Percentiles rank a stretch among this genome's conserved stretches.
These are phyloP conservation scores for Arrhamphus sclerolepis DNA, from an alignment of 2,797 vertebrate species.

Conservation along the genomic window DNA sequence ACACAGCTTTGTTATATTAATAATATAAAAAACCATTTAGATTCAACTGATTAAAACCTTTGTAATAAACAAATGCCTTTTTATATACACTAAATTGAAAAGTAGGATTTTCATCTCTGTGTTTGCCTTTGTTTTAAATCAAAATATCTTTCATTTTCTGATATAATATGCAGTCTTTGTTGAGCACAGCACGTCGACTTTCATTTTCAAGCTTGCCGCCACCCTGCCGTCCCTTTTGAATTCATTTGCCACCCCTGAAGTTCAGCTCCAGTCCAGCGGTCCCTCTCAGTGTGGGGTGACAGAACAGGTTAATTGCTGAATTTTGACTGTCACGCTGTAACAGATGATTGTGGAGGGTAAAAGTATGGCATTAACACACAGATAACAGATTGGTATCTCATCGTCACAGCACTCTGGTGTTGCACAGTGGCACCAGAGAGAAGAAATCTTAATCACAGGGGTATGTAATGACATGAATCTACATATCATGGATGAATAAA, in stretches of 20 bases:
- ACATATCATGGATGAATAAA: constrained; percentile 64
- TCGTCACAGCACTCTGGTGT: constrained; percentile 44
- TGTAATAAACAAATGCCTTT: too few species aligned
- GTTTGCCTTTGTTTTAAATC: constrained; percentile 5
- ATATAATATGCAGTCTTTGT: constrained; percentile 42
- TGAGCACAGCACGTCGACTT: constrained; percentile 41
- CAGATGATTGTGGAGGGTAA: constrained; percentile 58
- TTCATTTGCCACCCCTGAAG: constrained; percentile 69
- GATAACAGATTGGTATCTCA: constrained; percentile 67
- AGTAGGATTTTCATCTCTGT: too few species aligned
- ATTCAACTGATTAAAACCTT: too few species aligned
- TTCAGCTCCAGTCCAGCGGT: constrained; percentile 72
- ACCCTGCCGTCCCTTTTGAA: constrained; percentile 51
- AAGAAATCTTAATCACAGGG: constrained; percentile 64
- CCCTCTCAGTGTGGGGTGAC: constrained; percentile 66
- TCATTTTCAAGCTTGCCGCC: constrained; percentile 42
- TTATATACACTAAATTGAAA: too few species aligned
- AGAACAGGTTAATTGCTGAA: constrained; percentile 74
- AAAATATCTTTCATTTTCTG: constrained; percentile 39
- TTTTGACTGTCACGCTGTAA: constrained; percentile 68
- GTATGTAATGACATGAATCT: constrained; percentile 68
- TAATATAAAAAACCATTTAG: too few species aligned
- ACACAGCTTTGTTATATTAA: too few species aligned
- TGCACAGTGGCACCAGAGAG: constrained; percentile 42
- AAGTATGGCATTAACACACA: constrained; percentile 52